Evolutionary conservation across 2,113 vertebrate species (phyloP).

Genomic region (Colius striatus): DNA sequence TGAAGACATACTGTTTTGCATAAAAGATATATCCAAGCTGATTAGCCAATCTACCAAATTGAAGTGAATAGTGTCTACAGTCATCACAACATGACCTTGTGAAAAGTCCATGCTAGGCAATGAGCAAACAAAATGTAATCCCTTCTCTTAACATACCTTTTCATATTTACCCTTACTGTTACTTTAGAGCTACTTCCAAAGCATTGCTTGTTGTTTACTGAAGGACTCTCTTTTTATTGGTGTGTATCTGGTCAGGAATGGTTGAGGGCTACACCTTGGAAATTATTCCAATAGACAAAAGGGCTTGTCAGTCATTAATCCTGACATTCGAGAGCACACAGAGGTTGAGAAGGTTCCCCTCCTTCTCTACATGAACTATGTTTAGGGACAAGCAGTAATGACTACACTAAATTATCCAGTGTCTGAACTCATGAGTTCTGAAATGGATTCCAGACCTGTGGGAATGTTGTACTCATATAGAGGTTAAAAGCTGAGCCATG

Average conservation of each 20-base stretch:
- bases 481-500: neutral
- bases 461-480: neutral
- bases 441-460: neutral
- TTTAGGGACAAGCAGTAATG: neutral
- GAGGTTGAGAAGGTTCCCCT: neutral
- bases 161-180: neutral
- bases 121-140: neutral
- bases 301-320: conserved; percentile 42
- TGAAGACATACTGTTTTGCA: neutral
- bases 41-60: neutral
- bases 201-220: neutral
- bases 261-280: neutral
- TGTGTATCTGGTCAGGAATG: neutral
- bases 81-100: neutral
- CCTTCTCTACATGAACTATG: neutral
- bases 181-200: neutral
- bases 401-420: neutral
- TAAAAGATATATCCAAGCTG: neutral
- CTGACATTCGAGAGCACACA: neutral
- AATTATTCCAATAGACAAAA: conserved; percentile 16
- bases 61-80: neutral
- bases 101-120: neutral
- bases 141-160: neutral
- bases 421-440: neutral
- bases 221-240: neutral